A percentile compares a stretch with the other conserved stretches of the same genome.
phyloP scores from a whole-genome alignment of 2,888 invertebrate species.

The Watsonalla binaria region DNA sequence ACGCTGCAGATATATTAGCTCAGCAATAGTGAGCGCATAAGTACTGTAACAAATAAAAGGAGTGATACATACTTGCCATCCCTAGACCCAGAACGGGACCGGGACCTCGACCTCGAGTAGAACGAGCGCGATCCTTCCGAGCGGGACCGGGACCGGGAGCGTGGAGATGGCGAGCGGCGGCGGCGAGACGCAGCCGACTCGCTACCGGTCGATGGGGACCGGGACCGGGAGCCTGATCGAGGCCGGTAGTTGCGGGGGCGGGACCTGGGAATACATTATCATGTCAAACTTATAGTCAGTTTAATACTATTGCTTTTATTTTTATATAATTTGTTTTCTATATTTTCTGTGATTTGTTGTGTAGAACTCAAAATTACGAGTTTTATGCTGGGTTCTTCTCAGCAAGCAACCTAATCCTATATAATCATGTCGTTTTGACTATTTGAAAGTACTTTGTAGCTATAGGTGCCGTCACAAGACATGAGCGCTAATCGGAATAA shows the following conservation, averaged over 20 bases:
- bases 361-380: too few species aligned
- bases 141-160: constrained; percentile 77
- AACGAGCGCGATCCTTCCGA: constrained; percentile 80
- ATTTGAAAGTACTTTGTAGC: too few species aligned
- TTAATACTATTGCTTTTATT: too few species aligned
- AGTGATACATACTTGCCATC: constrained; percentile 43
- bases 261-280: constrained; percentile 50
- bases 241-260: constrained; percentile 83
- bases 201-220: constrained; percentile 67
- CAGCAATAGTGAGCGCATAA: not conserved
- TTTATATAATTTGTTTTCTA: too few species aligned
- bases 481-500: too few species aligned
- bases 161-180: constrained; percentile 58
- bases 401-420: too few species aligned
- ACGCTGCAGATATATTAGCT: too few species aligned
- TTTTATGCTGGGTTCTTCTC: too few species aligned
- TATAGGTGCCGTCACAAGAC: too few species aligned
- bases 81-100: constrained; percentile 77
- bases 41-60: constrained; percentile 6
- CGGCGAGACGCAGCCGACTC: constrained; percentile 62
- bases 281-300: not conserved
- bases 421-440: too few species aligned
- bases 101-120: constrained; percentile 79
- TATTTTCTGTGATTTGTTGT: too few species aligned
- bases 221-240: constrained; percentile 81